A percentile compares a stretch with the other conserved stretches of the same genome.
These are phyloP conservation scores for Bibio marci DNA, from an alignment of 2,888 invertebrate species.

Conservation along the genomic window DNA sequence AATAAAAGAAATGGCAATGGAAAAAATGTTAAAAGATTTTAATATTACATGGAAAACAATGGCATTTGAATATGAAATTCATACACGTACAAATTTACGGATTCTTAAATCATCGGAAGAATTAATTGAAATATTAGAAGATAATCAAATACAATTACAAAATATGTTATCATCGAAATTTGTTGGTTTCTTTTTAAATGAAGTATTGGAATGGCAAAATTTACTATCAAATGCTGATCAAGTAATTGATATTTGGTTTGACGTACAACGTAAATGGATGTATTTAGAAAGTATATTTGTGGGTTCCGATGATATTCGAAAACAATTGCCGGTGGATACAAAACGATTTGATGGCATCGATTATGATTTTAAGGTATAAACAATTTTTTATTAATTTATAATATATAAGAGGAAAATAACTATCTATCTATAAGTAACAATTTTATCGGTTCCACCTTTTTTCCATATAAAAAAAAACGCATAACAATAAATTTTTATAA, in stretches of 20 bases:
- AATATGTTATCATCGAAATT: slow-evolving; percentile 90
- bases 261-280: slow-evolving; percentile 87
- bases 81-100: slow-evolving; percentile 65
- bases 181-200: slow-evolving; percentile 66
- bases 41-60: slow-evolving; percentile 63
- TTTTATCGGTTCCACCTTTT: too few relatives aligned
- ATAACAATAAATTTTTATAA: too few relatives aligned
- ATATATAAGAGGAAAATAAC: too few relatives aligned
- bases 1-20: slow-evolving; percentile 91
- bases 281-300: slow-evolving; percentile 91
- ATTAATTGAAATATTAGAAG: slow-evolving; percentile 80
- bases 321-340: slow-evolving; percentile 81
- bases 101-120: slow-evolving; percentile 72
- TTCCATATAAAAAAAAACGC: too few relatives aligned
- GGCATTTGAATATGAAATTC: slow-evolving; percentile 63
- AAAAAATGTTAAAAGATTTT: slow-evolving; percentile 76
- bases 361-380: slow-evolving; percentile 41
- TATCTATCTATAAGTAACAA: too few relatives aligned
- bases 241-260: slow-evolving; percentile 64
- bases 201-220: slow-evolving; percentile 76
- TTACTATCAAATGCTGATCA: slow-evolving; percentile 81
- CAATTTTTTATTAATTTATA: too few relatives aligned
- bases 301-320: slow-evolving; percentile 85
- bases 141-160: slow-evolving; percentile 87
- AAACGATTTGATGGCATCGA: slow-evolving; percentile 76